These are phyloP conservation scores for Neocloeon triangulifer DNA, from an alignment of 1,140 invertebrate genomes.

Conservation along the genomic window DNA sequence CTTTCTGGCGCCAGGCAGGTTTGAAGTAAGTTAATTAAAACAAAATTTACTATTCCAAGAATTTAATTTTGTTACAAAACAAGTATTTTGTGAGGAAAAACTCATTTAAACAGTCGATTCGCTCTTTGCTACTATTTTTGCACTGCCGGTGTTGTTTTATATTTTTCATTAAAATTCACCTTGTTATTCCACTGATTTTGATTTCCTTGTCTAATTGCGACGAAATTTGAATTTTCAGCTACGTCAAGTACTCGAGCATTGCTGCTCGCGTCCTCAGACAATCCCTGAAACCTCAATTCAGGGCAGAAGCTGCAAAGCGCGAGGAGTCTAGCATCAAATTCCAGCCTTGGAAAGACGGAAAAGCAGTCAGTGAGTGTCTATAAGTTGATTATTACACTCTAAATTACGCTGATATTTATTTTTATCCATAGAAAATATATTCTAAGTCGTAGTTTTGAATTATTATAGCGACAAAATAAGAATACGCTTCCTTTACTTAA, in stretches of 20 bases:
- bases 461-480: too few relatives aligned
- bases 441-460: too few relatives aligned
- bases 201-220: slow-evolving; percentile 2
- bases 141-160: slow-evolving; percentile 7
- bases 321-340: slow-evolving; percentile 51
- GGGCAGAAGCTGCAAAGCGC: slow-evolving; percentile 47
- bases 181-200: slow-evolving; percentile 1
- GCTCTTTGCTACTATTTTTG: slow-evolving; percentile 5
- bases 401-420: too few relatives aligned
- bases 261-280: slow-evolving; percentile 56
- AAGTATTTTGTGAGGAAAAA: too few relatives aligned
- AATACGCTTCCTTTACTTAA: too few relatives aligned
- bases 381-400: too few relatives aligned
- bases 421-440: too few relatives aligned
- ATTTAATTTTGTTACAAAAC: slow-evolving; percentile 1
- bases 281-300: slow-evolving; percentile 49
- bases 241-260: slow-evolving; percentile 82
- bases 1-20: slow-evolving; percentile 35
- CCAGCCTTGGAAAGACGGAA: slow-evolving; percentile 68
- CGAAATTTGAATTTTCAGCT: slow-evolving; percentile 34
- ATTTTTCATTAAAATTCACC: slow-evolving; percentile 2
- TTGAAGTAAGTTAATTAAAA: slow-evolving; percentile 26
- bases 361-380: slow-evolving; percentile 60
- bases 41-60: not conserved
- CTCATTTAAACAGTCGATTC: slow-evolving; percentile 5